Base-by-base conservation (phyloP, 2,888 invertebrate species). In the Pantelozetes paolii region DNA sequence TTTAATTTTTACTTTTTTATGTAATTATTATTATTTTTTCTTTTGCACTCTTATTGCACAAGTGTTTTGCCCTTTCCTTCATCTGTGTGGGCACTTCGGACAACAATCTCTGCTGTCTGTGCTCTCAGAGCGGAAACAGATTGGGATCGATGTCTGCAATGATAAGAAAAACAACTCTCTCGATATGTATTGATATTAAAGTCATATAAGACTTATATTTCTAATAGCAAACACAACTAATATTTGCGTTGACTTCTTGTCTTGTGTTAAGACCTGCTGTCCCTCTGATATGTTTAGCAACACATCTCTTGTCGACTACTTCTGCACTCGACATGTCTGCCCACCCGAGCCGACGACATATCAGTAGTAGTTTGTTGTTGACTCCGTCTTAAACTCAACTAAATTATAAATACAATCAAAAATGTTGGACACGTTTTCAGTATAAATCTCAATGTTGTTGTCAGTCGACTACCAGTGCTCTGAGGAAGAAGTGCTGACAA, bases 401-500 rank as follows among this genome's bases (percentile, higher is more conserved):
- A 40, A 40, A 9, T 9, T 3, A 45, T n/a, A 15, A 54, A 11
- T 23, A 5, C 2, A 54, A 54, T 54, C 54, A 26, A 13, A 54
- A 54, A 54, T 54, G 23, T 54, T 54, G 26, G 54, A 26, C 54
- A 54, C 54, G 54, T 54, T 54, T 54, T 54, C 50, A 8, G 2
- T 50, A n/a, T 20, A n/a, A 50, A n/a, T 50, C 20, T 50, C 3
- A 23, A 11, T 54, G 54, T 54, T 50, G 11, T 54, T 54, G 54
- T 54, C 54, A 26, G 54, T 26, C 26, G 8, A 45, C 15, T 45
- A 18, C 36, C 45, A 45, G 45, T 45, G 45, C 45, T 45, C 2
- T 45, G 15, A 9, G 50, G 50, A 54, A 26, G 54, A 20, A n/a
- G n/a, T n/a, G 54, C 54, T 54, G 54, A 54, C 54, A 54, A 54